Conservation (phyloP, 2,888 invertebrate species). For the Odontothrips loti region DNA sequence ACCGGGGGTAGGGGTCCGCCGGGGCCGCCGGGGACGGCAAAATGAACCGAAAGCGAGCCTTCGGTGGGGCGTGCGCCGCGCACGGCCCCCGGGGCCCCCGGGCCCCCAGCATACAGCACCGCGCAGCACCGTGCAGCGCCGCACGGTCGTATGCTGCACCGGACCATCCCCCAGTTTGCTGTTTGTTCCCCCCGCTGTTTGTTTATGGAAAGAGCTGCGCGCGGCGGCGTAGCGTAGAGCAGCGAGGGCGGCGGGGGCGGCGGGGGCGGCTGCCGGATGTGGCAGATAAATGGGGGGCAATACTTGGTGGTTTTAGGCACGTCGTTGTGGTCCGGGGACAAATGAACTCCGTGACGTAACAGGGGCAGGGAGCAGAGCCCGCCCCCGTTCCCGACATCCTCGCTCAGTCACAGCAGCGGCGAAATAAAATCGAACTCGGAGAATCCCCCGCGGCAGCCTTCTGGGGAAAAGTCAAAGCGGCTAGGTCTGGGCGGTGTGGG, state of each 20-base stretch:
- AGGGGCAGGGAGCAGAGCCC: neutral
- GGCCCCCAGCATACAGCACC: too few relatives aligned
- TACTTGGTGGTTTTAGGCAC: conserved; percentile 1
- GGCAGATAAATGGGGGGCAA: conserved; percentile 12
- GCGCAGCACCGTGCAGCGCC: too few relatives aligned
- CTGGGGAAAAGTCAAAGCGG: neutral
- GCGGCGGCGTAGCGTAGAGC: neutral
- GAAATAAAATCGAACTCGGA: neutral
- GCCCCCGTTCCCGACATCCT: neutral
- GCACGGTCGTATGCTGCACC: too few relatives aligned
- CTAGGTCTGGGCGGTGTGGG: neutral
- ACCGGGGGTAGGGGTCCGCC: too few relatives aligned
- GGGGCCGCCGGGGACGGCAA: too few relatives aligned
- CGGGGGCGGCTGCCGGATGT: neutral
- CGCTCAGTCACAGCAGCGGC: neutral
- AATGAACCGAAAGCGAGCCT: too few relatives aligned
- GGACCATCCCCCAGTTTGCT: too few relatives aligned
- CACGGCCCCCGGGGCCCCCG: too few relatives aligned
- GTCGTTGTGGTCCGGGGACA: neutral
- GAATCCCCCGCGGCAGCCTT: neutral
- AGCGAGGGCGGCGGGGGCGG: neutral
- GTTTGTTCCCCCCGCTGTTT: too few relatives aligned
- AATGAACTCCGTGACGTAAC: neutral
- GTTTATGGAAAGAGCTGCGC: neutral
- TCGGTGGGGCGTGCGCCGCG: too few relatives aligned